These are phyloP conservation scores for Phyllotis vaccarum DNA, from an alignment of 2,797 vertebrate species.

Conservation along the genomic window DNA sequence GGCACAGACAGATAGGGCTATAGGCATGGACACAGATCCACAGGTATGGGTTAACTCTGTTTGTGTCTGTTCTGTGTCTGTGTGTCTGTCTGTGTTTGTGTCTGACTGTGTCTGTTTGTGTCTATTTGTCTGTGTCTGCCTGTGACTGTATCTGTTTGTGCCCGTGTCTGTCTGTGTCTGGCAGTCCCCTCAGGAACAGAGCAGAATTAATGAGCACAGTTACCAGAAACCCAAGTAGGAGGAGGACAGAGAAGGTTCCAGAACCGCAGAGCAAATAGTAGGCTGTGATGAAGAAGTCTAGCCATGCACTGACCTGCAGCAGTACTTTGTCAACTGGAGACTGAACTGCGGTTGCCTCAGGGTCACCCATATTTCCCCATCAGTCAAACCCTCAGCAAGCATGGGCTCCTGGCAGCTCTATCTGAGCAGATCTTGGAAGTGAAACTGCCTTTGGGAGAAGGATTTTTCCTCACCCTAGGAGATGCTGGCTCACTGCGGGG, in stretches of 20 bases:
- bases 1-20: accelerated
- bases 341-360: not conserved
- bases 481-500: accelerated
- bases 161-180: not conserved
- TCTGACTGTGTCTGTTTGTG: not conserved
- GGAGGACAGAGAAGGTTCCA: not conserved
- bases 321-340: not conserved
- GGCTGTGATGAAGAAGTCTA: not conserved
- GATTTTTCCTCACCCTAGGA: not conserved
- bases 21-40: not conserved
- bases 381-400: not conserved
- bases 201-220: not conserved
- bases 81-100: not conserved
- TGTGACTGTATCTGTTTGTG: not conserved
- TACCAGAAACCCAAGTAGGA: not conserved
- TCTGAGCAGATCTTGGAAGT: not conserved
- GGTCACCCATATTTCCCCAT: not conserved
- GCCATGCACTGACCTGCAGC: accelerated
- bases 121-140: not conserved
- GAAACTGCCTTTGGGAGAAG: not conserved
- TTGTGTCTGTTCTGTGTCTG: not conserved
- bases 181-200: not conserved
- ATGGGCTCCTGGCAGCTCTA: not conserved
- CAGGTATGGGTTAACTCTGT: not conserved
- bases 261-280: not conserved